Evolutionary conservation across 2,888 invertebrate genomes (phyloP), one percentile per base, ranked within the genome.

Genomic region (Dicyrtomina minuta): DNA sequence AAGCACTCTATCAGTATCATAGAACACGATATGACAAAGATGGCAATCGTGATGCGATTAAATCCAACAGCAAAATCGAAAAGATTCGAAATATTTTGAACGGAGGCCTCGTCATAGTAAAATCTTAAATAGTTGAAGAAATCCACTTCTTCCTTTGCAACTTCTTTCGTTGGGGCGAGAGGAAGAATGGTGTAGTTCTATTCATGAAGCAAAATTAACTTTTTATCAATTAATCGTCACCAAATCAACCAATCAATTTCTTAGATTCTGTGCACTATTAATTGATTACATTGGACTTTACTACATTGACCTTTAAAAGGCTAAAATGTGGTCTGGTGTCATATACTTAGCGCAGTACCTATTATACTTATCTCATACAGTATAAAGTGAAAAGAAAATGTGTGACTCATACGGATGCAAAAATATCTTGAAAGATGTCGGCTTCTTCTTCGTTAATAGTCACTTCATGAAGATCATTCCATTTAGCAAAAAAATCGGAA

Each of bases 131-230:
- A 59, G 39, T 59, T 39, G 17, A 59, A 59, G 39, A 59, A 59
- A 17, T 59, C 59, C 5, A 59, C 12, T 59, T 59, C 59, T 33
- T 27, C 39, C 39, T 17, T 8, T 3, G 27, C 17, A 10, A 59
- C 59, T 13, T 26, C 59, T 6, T 26, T 24, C 27, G 59, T 59
- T 13, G 59, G 59, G 4, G 59, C 59, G 5, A 59, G 59, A n/a
- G 59, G 59, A 13, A 59, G 12, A 12, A 59, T 59, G 12, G 59
- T 59, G 27, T 59, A 27, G 39, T 59, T 59, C 59, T 59, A 49
- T 6, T 12, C 15, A 49, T 15, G 5, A 49, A 49, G 20, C 5
- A 49, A 12, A 5, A 49, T 49, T 49, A 15, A 49, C 5, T 10
- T 49, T 5, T 17, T 17, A 49, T 49, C 49, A 49, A 17, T 49